Evolutionary conservation across 2,797 vertebrate species (phyloP).

Genomic region (Denticeps clupeoides): DNA sequence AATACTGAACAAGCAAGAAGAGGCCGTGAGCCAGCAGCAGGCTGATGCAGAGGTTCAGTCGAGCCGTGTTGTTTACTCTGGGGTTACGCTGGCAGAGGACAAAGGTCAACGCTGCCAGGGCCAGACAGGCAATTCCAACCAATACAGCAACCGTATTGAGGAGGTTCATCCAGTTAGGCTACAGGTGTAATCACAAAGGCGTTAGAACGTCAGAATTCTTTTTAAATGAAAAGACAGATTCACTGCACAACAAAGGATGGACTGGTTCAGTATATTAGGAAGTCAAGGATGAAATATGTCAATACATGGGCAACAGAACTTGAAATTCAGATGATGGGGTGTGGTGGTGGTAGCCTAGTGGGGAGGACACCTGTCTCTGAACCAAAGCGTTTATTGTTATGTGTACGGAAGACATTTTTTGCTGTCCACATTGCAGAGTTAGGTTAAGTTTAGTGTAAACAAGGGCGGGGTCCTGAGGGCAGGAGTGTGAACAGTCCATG

Average conservation of each 20-base stretch:
- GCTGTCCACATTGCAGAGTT: too few species aligned
- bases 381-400: too few species aligned
- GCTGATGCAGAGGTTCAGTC: slow-evolving; percentile 49
- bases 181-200: too few species aligned
- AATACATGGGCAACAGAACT: not conserved
- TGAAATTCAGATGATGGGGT: not conserved
- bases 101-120: slow-evolving; percentile 48
- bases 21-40: slow-evolving; percentile 43
- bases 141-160: slow-evolving; percentile 41
- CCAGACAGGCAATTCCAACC: slow-evolving; percentile 47
- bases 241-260: slow-evolving; percentile 19
- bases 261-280: slow-evolving; percentile 28
- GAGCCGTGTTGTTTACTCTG: slow-evolving; percentile 54
- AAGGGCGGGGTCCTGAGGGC: too few species aligned
- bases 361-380: too few species aligned
- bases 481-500: too few species aligned
- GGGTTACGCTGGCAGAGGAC: slow-evolving; percentile 53
- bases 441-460: too few species aligned
- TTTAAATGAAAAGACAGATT: slow-evolving; percentile 23
- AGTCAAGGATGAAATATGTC: not conserved
- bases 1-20: slow-evolving; percentile 42
- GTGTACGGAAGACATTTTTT: too few species aligned
- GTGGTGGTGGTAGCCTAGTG: too few species aligned
- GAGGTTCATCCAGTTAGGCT: too few species aligned
- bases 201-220: too few species aligned